These are phyloP conservation scores for Alethe castanea DNA, from an alignment of 2,113 vertebrate genomes.

Conservation along the genomic window DNA sequence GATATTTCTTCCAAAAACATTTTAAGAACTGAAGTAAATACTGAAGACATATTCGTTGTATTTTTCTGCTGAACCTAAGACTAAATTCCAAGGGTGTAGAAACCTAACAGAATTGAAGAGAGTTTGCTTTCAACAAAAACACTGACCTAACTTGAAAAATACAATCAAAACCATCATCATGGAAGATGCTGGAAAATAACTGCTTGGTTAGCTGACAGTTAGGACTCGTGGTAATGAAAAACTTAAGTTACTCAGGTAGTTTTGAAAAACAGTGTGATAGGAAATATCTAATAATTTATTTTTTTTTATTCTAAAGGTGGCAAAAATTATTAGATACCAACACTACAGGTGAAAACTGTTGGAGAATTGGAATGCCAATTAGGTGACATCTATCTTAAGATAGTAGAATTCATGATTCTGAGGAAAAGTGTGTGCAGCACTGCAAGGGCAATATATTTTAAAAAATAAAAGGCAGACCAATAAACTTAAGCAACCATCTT, in stretches of 20 bases:
- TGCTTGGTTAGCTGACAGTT: not conserved
- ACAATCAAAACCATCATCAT: not conserved
- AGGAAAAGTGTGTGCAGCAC: not conserved
- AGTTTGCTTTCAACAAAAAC: not conserved
- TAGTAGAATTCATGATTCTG: not conserved
- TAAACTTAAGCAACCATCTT: not conserved
- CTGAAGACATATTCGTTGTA: not conserved
- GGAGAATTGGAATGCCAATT: not conserved
- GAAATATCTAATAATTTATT: not conserved
- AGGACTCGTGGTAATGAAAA: not conserved
- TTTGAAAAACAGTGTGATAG: not conserved
- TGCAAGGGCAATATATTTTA: not conserved
- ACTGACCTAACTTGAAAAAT: not conserved
- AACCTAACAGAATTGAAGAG: not conserved
- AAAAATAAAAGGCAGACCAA: not conserved
- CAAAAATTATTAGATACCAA: not conserved
- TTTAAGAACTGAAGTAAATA: not conserved
- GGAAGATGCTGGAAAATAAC: not conserved
- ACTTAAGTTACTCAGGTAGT: not conserved
- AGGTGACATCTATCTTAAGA: not conserved
- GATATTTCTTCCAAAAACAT: not conserved
- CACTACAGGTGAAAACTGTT: not conserved
- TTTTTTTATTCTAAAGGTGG: not conserved
- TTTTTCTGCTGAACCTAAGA: not conserved
- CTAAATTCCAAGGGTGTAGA: not conserved